Percentiles rank a stretch among this genome's conserved stretches.
These are phyloP conservation scores for Stomatorhinus ivindoensis DNA, from an alignment of 2,113 vertebrate genomes.

Conservation along the genomic window DNA sequence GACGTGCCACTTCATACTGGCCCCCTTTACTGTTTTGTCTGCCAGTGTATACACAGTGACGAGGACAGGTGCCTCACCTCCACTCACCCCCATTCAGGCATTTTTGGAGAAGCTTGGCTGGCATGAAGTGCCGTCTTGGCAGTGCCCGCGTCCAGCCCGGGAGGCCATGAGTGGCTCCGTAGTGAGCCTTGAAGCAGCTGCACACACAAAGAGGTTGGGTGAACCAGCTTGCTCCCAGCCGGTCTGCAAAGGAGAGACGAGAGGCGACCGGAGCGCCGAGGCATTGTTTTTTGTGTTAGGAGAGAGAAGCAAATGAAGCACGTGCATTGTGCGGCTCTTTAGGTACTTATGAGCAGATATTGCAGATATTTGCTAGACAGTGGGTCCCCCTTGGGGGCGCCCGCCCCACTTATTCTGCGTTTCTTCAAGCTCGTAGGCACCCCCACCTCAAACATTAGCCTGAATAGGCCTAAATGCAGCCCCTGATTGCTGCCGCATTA, in stretches of 20 bases:
- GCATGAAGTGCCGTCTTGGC: not conserved
- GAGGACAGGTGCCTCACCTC: not conserved
- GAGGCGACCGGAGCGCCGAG: not conserved
- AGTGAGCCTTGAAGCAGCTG: not conserved
- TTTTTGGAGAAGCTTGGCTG: not conserved
- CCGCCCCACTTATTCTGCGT: not conserved
- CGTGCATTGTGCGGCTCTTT: not conserved
- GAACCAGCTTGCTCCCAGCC: not conserved
- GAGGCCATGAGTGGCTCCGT: not conserved
- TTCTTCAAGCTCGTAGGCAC: not conserved
- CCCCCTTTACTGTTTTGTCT: not conserved
- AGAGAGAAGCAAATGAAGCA: not conserved
- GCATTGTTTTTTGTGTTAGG: not conserved
- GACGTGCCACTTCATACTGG: not conserved
- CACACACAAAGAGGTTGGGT: not conserved
- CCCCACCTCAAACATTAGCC: not conserved
- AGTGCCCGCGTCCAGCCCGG: not conserved
- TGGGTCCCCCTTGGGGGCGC: not conserved
- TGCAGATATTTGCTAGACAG: conserved; percentile 1
- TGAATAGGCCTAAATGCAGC: not conserved
- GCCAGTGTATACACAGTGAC: not conserved
- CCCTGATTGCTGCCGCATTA: not conserved
- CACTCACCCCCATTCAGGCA: not conserved
- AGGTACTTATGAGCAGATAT: not conserved
- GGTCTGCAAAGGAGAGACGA: not conserved